Base-by-base conservation (phyloP, 2,113 vertebrate species). In the Corythoichthys intestinalis region DNA sequence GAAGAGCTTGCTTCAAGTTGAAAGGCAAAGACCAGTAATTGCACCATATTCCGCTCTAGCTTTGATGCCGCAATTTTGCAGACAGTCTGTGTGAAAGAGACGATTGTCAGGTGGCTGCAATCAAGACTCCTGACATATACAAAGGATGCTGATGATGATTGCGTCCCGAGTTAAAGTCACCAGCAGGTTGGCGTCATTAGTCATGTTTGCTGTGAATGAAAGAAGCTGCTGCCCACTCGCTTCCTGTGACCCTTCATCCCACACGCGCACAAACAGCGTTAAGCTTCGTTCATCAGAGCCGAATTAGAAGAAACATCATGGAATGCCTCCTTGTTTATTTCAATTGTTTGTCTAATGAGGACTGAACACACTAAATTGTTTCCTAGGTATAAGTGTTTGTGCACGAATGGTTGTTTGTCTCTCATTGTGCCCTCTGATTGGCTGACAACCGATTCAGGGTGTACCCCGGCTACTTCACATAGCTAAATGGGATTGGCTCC, bases 221-320 rank as follows among this genome's bases (percentile, higher is more conserved):
- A 67, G 58, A 70, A 49, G 62, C 47, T 0, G 49, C 35, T 61
- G 11, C 81, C 81, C 79, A 79, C 81, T 59, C 7, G 46, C n/a
- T 76, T 74, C 65, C 77, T 53, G 66, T 7, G 69, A 71, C 70
- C 70, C 74, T 58, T 52, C 44, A 38, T 60, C 71, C 57, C 0
- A 58, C 73, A n/a, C 70, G 38, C 68, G 3, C 57, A 62, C 73
- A 20, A 66, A 49, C 13, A 11, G 41, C 13, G 20, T 44, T 53
- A 15, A 15, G 28, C 56, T 53, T 73, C 77, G 72, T 75, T 80
- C 75, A 85, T 53, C 17, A 2, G 8, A 4, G 8, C 39, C 10
- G 6, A 60, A n/a, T 37, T n/a, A 60, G 6, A 35, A 57, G 12
- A 11, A 14, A 14, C 28, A 35, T 57, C 28, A 57, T 11, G 1